phyloP scores from a whole-genome alignment of 2,797 vertebrate species.

The Toxotes lorentzi region DNA sequence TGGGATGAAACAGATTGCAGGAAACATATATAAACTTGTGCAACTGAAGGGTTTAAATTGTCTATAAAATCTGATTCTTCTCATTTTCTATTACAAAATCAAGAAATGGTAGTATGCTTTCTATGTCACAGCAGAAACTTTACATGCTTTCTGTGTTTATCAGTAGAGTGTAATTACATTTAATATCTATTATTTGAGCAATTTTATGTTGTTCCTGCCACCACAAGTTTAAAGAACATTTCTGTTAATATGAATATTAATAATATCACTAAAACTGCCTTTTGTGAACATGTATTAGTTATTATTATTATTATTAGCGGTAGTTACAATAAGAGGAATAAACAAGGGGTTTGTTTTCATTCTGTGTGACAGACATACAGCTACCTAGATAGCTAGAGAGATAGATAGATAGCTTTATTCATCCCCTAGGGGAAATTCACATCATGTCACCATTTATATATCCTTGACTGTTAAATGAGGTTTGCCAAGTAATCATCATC shows the following conservation, averaged over 20 bases:
- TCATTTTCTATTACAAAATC: slow-evolving; percentile 69
- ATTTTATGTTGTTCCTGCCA: background rate
- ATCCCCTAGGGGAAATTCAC: no score
- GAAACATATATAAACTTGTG: slow-evolving; percentile 81
- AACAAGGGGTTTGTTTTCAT: background rate
- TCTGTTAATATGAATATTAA: background rate
- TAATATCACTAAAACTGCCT: background rate
- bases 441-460: background rate
- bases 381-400: no score
- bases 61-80: slow-evolving; percentile 81
- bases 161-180: background rate
- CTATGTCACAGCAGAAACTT: background rate
- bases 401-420: no score
- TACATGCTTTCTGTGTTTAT: background rate
- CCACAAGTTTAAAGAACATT: background rate
- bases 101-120: slow-evolving; percentile 18
- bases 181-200: background rate
- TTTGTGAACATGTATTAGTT: slow-evolving; percentile 1
- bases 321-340: background rate
- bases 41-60: slow-evolving; percentile 79
- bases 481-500: background rate
- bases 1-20: slow-evolving; percentile 82
- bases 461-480: background rate
- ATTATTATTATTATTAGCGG: background rate
- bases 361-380: no score